Percentiles rank a stretch among this genome's conserved stretches.
Evolutionary conservation across 2,888 invertebrate genomes (phyloP).

Genomic region (Apotomis turbidana): DNA sequence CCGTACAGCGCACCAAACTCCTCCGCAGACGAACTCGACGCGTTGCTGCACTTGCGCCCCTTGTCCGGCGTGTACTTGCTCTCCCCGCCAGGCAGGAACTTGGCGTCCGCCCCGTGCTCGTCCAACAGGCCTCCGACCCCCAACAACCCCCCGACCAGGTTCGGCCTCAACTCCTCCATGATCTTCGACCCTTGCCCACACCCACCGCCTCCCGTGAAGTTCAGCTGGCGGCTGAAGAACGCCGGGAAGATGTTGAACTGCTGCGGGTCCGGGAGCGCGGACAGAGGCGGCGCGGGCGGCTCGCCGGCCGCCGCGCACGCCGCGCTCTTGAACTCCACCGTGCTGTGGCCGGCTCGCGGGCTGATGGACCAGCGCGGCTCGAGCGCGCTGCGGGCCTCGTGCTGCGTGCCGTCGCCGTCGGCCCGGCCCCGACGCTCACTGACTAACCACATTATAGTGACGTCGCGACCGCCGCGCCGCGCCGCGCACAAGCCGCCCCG

Average conservation of each 20-base stretch:
- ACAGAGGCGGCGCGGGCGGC: constrained; percentile 82
- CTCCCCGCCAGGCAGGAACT: constrained; percentile 82
- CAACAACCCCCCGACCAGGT: constrained; percentile 90
- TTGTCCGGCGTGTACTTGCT: constrained; percentile 83
- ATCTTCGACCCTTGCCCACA: constrained; percentile 89
- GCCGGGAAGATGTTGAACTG: constrained; percentile 97
- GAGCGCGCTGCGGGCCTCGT: constrained; percentile 68
- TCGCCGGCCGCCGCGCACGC: constrained; percentile 85
- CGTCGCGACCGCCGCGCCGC: constrained; percentile 64
- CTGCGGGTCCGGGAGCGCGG: constrained; percentile 87
- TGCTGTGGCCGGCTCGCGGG: constrained; percentile 85
- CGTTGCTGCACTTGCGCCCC: constrained; percentile 90
- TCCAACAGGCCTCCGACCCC: constrained; percentile 92
- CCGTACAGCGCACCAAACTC: constrained; percentile 95
- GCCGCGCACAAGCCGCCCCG: constrained; percentile 70
- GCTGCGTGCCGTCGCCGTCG: constrained; percentile 79
- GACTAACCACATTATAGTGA: constrained; percentile 87
- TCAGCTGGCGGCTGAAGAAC: constrained; percentile 94
- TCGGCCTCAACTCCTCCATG: constrained; percentile 94
- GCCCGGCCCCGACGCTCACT: constrained; percentile 85
- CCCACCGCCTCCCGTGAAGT: constrained; percentile 88
- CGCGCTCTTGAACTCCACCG: constrained; percentile 93
- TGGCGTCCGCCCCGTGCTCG: constrained; percentile 87
- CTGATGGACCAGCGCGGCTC: constrained; percentile 77
- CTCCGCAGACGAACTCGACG: constrained; percentile 90